Base-by-base conservation (phyloP, 2,888 invertebrate species). In the Aelia acuminata region DNA sequence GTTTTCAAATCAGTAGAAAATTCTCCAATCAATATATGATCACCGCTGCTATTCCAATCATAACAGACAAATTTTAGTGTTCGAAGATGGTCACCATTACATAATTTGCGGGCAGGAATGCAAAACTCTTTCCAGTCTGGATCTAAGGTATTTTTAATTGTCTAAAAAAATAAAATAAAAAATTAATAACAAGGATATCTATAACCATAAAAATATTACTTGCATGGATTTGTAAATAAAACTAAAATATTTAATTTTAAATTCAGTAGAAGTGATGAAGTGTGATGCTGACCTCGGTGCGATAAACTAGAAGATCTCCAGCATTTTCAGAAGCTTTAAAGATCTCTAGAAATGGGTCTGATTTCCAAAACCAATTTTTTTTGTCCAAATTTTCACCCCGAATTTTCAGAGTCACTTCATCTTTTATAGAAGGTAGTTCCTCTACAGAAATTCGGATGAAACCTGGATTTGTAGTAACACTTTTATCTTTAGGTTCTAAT, bases 41-140 rank as follows among this genome's bases (percentile, higher is more conserved):
- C 92, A 70, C 93, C 93, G 91, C 92, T 92, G 70, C 91, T 92
- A 91, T 94, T 93, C 92, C 93, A 93, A 90, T 94, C 94, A 91
- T 91, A 93, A 90, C 93, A 94, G 89, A 93, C 93, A 70, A 94
- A 91, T 90, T 92, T 92, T 53, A 94, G 92, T 84, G 92, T 91
- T 85, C 94, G 92, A 87, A 93, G 93, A 91, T 93, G 92, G 90
- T 94, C 93, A 35, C 93, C 93, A 90, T 93, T 93, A 90, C 93
- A 94, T 84, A 94, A 91, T 4, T 91, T 91, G 50, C 92, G 91
- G 3, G 93, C 91, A 47, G 92, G 91, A 43, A 94, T 90, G 20
- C 91, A 91, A 89, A 94, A 93, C 53, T 92, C 92, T 89, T 92
- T 91, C 94, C 94, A 94, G n/a, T 92, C 92, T 22, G 94, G 94